Conservation (phyloP, 1,140 invertebrate genomes). For the Arctopsyche grandis region DNA sequence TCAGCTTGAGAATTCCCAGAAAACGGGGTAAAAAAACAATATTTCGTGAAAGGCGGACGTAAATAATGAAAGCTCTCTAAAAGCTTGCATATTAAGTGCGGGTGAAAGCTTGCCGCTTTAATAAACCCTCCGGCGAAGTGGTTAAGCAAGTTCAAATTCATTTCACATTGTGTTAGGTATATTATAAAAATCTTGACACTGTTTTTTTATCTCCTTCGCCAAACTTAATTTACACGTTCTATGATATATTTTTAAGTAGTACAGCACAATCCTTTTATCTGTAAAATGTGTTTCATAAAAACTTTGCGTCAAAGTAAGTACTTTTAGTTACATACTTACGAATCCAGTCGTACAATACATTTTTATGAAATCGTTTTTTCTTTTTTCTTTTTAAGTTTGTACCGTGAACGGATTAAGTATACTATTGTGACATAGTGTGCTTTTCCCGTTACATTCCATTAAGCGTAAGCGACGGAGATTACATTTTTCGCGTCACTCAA, state of each 20-base stretch:
- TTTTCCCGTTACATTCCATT: neutral
- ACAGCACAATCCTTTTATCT: conserved; percentile 14
- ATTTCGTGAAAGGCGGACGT: neutral
- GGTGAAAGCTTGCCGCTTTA: neutral
- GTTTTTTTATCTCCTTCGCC: neutral
- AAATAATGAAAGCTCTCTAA: conserved; percentile 18
- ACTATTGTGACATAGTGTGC: neutral
- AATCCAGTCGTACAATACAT: too few species aligned
- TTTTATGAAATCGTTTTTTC: too few species aligned
- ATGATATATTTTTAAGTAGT: conserved; percentile 3
- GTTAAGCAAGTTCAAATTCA: conserved; percentile 19
- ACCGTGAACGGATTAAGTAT: too few species aligned
- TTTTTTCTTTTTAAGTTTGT: too few species aligned
- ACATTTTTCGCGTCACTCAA: neutral
- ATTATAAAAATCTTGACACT: neutral
- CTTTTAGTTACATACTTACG: neutral
- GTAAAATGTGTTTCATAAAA: neutral
- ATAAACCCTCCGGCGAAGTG: conserved; percentile 7
- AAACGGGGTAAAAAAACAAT: neutral
- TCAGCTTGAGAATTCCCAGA: neutral
- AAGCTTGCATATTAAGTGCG: conserved; percentile 2
- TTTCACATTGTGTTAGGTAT: conserved; percentile 4
- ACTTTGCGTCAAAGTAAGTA: neutral
- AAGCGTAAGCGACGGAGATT: neutral
- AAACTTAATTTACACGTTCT: conserved; percentile 16